Evolutionary conservation across 2,888 invertebrate species (phyloP), one percentile per base, ranked within the genome.

Genomic region (Euspilapteryx auroguttella): DNA sequence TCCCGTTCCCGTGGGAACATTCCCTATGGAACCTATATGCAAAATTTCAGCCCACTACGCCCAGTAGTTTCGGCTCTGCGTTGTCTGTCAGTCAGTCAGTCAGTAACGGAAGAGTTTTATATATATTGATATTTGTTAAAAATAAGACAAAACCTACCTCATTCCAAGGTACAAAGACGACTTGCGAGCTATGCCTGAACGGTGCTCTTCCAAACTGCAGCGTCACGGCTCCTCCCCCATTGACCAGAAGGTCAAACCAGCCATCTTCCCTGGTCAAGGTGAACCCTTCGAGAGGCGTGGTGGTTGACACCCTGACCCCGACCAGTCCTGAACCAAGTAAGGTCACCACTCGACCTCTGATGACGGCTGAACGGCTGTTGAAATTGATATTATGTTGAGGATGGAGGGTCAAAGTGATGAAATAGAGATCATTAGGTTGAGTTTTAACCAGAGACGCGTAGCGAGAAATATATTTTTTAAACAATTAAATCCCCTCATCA

Each of bases 201-300:
- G 94, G 94, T 23, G 91, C 87, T 33, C 94, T 80, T 32, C 96
- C 94, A 53, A 99, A 97, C 55, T 94, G 92, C 28, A 99, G 71
- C 0, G 92, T 94, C 2, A 99, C 93, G 1, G 95, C 94, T 0
- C 96, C 96, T 1, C 98, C 99, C n/a, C 99, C 99, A 63, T 99
- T 99, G 10, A 99, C 97, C 51, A 99, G 81, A 28, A 99, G 81
- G 71, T 99, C 99, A 75, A 99, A 99, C 92, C 92, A 93, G 27
- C 94, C 94, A 45, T 93, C 93, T 40, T 92, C 91, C 33, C 93
- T 79, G 3, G 94, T 94, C 32, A 94, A 65, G 0, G 98, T 98
- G 68, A 95, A 96, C 9, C 98, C 98, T 78, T 95, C 96, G 26
- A 93, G 79, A n/a, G 94, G 89, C 3, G 91, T 91, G 31, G 89